These are phyloP conservation scores for Diploscapter pachys DNA, from an alignment of 1,140 invertebrate genomes.

Conservation along the genomic window DNA sequence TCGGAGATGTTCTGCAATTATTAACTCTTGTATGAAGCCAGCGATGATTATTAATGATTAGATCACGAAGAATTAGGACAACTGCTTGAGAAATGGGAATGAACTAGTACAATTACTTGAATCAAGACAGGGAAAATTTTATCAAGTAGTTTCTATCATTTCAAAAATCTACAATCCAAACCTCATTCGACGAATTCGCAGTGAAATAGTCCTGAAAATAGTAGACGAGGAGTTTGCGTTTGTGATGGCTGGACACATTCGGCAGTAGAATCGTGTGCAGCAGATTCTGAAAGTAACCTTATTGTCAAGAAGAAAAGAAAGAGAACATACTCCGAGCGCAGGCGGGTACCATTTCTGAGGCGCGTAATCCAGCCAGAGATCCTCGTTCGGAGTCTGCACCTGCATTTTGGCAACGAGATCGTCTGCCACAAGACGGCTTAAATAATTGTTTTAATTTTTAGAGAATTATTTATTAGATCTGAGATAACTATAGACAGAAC, in stretches of 20 bases:
- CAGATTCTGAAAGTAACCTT: background rate
- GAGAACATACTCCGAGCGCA: background rate
- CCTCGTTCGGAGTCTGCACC: background rate
- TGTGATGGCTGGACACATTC: background rate
- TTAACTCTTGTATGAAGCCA: no score
- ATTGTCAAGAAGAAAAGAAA: background rate
- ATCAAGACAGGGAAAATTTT: background rate
- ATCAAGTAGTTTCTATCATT: background rate
- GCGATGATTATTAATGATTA: background rate
- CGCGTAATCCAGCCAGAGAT: constrained; percentile 3
- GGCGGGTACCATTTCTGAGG: constrained; percentile 9
- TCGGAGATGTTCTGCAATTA: background rate
- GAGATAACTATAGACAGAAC: no score
- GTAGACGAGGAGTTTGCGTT: constrained; percentile 9
- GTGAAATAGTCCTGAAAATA: background rate
- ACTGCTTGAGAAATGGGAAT: background rate
- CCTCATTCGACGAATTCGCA: background rate
- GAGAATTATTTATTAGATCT: no score
- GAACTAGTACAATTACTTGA: background rate
- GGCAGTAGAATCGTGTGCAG: background rate
- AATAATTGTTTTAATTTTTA: no score
- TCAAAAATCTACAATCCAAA: background rate
- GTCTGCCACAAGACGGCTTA: background rate
- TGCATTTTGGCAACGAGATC: constrained; percentile 6
- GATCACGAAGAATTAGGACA: background rate